Evolutionary conservation across 64 coral and sea anemone species (phyloP).

Genomic region (Actinia equina): DNA sequence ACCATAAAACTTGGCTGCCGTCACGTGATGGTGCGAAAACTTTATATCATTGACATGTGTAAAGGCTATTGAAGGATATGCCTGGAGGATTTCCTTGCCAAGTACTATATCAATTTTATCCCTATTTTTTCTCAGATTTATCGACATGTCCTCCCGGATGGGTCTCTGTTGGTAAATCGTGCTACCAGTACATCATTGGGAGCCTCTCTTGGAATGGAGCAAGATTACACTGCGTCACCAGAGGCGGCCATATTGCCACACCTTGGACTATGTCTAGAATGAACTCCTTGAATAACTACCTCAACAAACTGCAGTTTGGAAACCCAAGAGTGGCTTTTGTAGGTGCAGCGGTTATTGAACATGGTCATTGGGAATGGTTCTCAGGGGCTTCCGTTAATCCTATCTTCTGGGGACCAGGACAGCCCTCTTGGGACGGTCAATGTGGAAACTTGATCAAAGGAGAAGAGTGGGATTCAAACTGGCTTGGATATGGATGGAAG

Average conservation of each 20-base stretch:
- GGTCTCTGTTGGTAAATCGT: not conserved
- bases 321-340: not conserved
- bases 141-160: constrained; percentile 44
- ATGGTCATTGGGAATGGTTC: constrained; percentile 14
- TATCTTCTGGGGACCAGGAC: constrained; percentile 25
- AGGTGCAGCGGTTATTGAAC: not conserved
- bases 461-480: constrained; percentile 6
- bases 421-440: constrained; percentile 33
- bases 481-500: constrained; percentile 38
- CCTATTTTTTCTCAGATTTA: not conserved
- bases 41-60: not conserved
- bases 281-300: not conserved
- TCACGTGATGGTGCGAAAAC: no score
- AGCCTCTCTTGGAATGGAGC: constrained; percentile 15
- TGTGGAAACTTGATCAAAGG: constrained; percentile 31
- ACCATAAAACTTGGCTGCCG: no score
- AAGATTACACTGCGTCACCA: not conserved
- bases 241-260: constrained; percentile 12
- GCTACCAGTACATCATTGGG: constrained; percentile 1
- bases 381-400: not conserved
- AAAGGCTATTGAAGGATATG: no score
- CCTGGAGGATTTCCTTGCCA: no score
- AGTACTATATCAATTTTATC: not conserved
- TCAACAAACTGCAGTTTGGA: not conserved
- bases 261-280: not conserved